Conservation (phyloP, 2,113 vertebrate genomes). For the Nerophis ophidion region DNA sequence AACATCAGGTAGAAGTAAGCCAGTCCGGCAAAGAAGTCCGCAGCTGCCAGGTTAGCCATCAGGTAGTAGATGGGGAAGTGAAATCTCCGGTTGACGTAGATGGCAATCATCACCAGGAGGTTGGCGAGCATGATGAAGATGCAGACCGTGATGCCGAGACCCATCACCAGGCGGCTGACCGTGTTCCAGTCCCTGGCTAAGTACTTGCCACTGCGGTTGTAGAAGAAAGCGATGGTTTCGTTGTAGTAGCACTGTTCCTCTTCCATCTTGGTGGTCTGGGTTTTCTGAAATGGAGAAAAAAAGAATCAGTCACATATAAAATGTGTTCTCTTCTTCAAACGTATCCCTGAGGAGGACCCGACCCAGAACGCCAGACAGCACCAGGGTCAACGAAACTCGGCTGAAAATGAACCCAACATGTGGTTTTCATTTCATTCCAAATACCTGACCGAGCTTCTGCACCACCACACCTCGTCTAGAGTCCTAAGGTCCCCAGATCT, state of each 20-base stretch:
- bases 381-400: neutral
- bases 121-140: constrained; percentile 99
- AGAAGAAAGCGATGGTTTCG: constrained; percentile 98
- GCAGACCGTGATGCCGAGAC: constrained; percentile 95
- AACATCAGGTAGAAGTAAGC: constrained; percentile 99
- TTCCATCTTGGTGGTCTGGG: constrained; percentile 57
- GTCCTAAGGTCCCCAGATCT: too few species aligned
- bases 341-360: neutral
- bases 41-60: constrained; percentile 97
- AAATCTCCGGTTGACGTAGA: constrained; percentile 96
- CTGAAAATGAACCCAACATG: neutral
- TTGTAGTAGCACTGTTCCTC: constrained; percentile 95
- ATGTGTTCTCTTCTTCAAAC: neutral
- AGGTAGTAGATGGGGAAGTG: constrained; percentile 99
- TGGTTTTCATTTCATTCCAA: neutral
- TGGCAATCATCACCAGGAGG: constrained; percentile 96
- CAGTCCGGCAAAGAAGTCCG: constrained; percentile 96
- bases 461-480: too few species aligned
- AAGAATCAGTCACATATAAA: neutral
- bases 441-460: too few species aligned
- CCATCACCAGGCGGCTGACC: constrained; percentile 96
- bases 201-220: constrained; percentile 90
- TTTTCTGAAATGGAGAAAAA: constrained; percentile 43
- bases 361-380: neutral
- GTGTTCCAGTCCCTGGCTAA: constrained; percentile 93